phyloP scores from a whole-genome alignment of 2,888 invertebrate genomes.

The Lepidocyrtoides sp. region DNA sequence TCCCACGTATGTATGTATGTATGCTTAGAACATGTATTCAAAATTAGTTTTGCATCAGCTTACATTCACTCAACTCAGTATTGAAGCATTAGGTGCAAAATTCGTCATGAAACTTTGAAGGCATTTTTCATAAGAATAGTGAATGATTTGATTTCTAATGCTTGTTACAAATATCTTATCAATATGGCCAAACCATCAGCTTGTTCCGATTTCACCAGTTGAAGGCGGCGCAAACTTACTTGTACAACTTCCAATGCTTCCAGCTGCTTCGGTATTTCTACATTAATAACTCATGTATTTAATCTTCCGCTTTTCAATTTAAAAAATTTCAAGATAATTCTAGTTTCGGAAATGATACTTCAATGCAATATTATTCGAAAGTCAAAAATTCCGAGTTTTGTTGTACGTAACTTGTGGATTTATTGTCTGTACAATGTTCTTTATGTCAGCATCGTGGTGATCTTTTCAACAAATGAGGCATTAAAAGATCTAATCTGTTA shows the following conservation, averaged over 20 bases:
- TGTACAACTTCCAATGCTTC: conserved; percentile 64
- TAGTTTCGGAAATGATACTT: too few species aligned
- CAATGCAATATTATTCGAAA: conserved; percentile 8
- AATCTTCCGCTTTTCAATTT: neutral
- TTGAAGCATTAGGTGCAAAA: too few species aligned
- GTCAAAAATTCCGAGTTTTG: conserved; percentile 45
- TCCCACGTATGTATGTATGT: too few species aligned
- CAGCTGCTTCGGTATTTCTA: conserved; percentile 60
- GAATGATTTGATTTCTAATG: conserved; percentile 10
- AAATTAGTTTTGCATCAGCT: too few species aligned
- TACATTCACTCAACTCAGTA: too few species aligned
- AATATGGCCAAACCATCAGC: conserved; percentile 30
- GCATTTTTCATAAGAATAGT: too few species aligned
- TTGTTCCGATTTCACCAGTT: conserved; percentile 38
- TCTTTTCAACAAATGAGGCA: too few species aligned
- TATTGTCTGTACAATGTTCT: neutral
- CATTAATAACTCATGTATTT: conserved; percentile 13
- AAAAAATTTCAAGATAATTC: neutral
- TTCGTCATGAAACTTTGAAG: neutral
- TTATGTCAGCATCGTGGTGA: neutral
- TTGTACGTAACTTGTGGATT: neutral
- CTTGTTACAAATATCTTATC: neutral
- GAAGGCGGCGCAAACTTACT: conserved; percentile 23
- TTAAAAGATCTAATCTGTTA: too few species aligned
- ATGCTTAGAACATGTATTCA: too few species aligned